Conservation (phyloP, 2,888 invertebrate genomes). For the Nemotelus pantherinus region DNA sequence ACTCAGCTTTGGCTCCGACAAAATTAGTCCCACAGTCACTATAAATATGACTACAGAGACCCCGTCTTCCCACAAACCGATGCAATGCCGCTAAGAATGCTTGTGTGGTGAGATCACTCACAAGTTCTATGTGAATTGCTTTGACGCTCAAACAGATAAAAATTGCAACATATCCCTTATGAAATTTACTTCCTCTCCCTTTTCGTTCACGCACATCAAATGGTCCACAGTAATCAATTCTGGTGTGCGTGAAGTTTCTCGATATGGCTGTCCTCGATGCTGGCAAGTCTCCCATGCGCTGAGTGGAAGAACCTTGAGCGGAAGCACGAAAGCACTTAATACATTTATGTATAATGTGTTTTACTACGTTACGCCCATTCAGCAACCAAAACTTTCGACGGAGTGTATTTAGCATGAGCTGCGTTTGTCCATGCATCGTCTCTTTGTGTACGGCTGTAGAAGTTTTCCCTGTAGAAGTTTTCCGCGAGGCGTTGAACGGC, state of each 20-base stretch:
- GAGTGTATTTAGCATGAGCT: background rate
- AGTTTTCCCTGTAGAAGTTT: too few relatives aligned
- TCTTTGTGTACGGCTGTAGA: background rate
- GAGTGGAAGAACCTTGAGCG: background rate
- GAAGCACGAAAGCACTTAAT: background rate
- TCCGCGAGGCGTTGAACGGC: too few relatives aligned
- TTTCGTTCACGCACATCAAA: background rate
- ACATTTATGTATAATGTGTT: background rate
- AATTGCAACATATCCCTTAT: background rate
- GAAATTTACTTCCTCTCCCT: background rate
- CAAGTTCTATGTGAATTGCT: background rate
- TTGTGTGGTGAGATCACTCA: background rate
- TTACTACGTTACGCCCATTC: background rate
- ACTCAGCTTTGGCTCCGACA: too few relatives aligned
- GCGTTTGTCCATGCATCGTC: background rate
- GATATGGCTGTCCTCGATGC: background rate
- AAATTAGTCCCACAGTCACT: too few relatives aligned
- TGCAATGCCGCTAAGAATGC: too few relatives aligned
- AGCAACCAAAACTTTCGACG: background rate
- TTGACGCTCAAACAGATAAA: background rate
- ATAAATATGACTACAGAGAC: too few relatives aligned
- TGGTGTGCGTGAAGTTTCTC: background rate
- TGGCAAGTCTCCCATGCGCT: background rate
- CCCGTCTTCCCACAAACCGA: too few relatives aligned
- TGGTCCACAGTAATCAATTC: background rate